Evolutionary conservation across 2,113 vertebrate genomes (phyloP).

Genomic region (Petrocephalus zakoni): DNA sequence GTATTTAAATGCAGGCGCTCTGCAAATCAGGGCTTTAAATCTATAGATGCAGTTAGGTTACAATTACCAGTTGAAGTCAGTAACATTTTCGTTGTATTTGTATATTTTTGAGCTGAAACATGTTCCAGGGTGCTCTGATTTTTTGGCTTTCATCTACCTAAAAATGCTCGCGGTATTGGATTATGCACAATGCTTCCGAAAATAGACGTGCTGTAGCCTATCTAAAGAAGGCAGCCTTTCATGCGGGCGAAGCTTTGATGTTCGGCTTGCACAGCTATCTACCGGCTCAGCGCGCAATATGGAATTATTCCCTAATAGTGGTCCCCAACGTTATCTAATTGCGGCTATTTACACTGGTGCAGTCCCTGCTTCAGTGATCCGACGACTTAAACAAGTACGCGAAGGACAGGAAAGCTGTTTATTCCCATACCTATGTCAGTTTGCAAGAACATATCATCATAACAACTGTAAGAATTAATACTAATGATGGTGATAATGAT

Average conservation of each 20-base stretch:
- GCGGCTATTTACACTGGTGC: not conserved
- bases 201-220: not conserved
- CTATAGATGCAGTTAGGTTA: not conserved
- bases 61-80: not conserved
- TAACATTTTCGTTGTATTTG: not conserved
- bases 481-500: not conserved
- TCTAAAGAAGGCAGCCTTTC: not conserved
- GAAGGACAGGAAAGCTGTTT: not conserved
- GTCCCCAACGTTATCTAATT: not conserved
- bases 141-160: not conserved
- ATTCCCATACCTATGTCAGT: not conserved
- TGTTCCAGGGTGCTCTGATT: not conserved
- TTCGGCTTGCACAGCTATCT: not conserved
- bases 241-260: not conserved
- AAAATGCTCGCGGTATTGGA: not conserved
- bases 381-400: not conserved
- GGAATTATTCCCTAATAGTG: not conserved
- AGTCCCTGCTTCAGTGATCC: not conserved
- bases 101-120: not conserved
- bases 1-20: not conserved
- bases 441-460: not conserved
- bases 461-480: not conserved
- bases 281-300: not conserved
- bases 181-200: constrained; percentile 6
- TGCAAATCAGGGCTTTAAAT: not conserved